phyloP scores from a whole-genome alignment of 2,797 vertebrate genomes.

The Paedocypris micromegethes region DNA sequence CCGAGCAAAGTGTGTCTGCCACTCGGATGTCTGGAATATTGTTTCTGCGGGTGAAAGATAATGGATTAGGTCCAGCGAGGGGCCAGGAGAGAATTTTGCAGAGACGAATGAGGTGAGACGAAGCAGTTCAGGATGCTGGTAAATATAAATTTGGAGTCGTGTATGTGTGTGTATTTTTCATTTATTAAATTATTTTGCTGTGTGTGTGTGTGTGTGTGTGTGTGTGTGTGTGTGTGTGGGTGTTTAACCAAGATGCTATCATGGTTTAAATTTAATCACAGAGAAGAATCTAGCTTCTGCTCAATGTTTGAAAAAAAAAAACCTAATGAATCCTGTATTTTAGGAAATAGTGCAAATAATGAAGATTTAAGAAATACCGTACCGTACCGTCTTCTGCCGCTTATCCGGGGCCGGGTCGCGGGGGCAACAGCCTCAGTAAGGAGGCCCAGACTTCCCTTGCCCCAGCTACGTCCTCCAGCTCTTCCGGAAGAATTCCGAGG shows the following conservation, averaged over 20 bases:
- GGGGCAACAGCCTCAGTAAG: no score
- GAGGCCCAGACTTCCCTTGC: no score
- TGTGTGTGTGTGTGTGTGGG: slow-evolving; percentile 38
- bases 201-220: slow-evolving; percentile 4
- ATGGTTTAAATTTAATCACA: slow-evolving; percentile 53
- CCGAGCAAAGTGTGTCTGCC: slow-evolving; percentile 39
- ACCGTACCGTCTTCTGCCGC: no score
- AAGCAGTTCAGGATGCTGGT: slow-evolving; percentile 31
- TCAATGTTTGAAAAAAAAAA: slow-evolving; percentile 58
- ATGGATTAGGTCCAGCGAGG: slow-evolving; percentile 49
- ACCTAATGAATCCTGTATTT: slow-evolving; percentile 58
- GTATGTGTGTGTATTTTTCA: background rate
- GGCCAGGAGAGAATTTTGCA: slow-evolving; percentile 42
- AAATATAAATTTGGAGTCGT: slow-evolving; percentile 38
- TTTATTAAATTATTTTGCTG: no score
- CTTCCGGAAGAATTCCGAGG: no score
- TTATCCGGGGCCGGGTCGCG: no score
- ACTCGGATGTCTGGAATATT: slow-evolving; percentile 41
- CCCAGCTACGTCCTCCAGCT: no score
- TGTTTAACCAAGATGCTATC: slow-evolving; percentile 51
- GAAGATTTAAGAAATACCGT: slow-evolving; percentile 63
- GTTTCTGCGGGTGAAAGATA: slow-evolving; percentile 54
- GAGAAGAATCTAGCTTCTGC: slow-evolving; percentile 46
- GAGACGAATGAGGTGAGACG: slow-evolving; percentile 35
- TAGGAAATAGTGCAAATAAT: slow-evolving; percentile 58